Evolutionary conservation across 2,113 vertebrate genomes (phyloP).

Genomic region (Daubentonia madagascariensis): DNA sequence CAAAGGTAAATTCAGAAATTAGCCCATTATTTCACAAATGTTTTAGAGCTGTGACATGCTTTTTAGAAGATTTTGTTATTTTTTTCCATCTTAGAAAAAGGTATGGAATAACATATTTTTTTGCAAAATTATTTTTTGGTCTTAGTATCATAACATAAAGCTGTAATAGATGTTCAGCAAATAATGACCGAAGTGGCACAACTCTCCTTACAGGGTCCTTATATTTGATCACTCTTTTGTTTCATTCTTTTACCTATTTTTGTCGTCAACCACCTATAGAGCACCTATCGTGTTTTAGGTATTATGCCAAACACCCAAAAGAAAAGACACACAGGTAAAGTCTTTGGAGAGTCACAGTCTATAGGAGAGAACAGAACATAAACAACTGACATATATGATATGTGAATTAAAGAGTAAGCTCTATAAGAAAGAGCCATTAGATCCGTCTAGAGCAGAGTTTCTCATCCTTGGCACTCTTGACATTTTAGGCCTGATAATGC

Average conservation of each 20-base stretch:
- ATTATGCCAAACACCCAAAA: neutral
- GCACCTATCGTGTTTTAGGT: neutral
- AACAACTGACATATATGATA: neutral
- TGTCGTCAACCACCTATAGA: neutral
- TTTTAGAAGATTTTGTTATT: neutral
- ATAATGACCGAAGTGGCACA: neutral
- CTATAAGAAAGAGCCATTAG: neutral
- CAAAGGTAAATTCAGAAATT: conserved; percentile 7
- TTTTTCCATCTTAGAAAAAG: neutral
- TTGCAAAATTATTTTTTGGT: neutral
- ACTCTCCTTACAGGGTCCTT: neutral
- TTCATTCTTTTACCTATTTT: neutral
- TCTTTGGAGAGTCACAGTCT: neutral
- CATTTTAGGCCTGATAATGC: neutral
- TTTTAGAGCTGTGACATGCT: neutral
- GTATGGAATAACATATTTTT: neutral
- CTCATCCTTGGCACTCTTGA: neutral
- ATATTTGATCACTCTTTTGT: neutral
- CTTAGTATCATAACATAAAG: neutral
- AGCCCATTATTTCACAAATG: neutral
- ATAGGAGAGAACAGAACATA: neutral
- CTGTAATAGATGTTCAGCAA: neutral
- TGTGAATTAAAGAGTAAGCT: neutral
- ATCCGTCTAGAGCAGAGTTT: neutral
- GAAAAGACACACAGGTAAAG: neutral